Evolutionary conservation across 1,140 invertebrate genomes (phyloP), one percentile per base, ranked within the genome.

Genomic region (Capitella teleta): DNA sequence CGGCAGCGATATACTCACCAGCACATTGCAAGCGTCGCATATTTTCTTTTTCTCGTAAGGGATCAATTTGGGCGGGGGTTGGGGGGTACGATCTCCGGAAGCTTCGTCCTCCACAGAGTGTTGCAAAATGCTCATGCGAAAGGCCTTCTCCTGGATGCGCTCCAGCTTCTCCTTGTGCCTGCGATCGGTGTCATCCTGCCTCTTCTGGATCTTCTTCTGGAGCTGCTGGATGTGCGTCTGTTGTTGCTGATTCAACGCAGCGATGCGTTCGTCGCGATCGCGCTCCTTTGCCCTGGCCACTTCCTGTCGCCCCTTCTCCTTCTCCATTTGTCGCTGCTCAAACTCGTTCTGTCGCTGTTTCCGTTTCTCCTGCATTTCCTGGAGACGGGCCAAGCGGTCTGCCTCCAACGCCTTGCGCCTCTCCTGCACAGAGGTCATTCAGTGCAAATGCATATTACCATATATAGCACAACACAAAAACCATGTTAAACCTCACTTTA

Each of bases 131-230:
- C 84, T 86, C 36, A 86, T 78, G 62, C 90, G 86, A 26, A 91
- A 77, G 2, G 90, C 89, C 57, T 83, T 79, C 62, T 90, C 87
- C 5, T 86, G 70, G 55, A 91, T 92, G 37, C 87, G 82, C 60
- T 91, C 86, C 57, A 93, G 86, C 64, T 87, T 87, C 68, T 91
- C 86, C 57, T 88, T 85, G 63, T 93, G 88, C 1, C 90, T 72
- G 34, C 86, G 75, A 2, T 85, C 85, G 24, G 83, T 85, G 63
- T 88, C 85, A 64, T 87, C 84, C 73, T 92, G 88, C 73, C 92
- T 93, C 59, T 87, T 82, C 47, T 86, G 80, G 47, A 94, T 92
- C 56, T 89, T 84, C 57, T 86, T 87, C 53, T 91, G 81, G 5
- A 93, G 62, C 58, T 89, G 86, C 67, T 88, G 84, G 25, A 86